Evolutionary conservation across 2,888 invertebrate genomes (phyloP).

Genomic region (Agonopterix arenella): DNA sequence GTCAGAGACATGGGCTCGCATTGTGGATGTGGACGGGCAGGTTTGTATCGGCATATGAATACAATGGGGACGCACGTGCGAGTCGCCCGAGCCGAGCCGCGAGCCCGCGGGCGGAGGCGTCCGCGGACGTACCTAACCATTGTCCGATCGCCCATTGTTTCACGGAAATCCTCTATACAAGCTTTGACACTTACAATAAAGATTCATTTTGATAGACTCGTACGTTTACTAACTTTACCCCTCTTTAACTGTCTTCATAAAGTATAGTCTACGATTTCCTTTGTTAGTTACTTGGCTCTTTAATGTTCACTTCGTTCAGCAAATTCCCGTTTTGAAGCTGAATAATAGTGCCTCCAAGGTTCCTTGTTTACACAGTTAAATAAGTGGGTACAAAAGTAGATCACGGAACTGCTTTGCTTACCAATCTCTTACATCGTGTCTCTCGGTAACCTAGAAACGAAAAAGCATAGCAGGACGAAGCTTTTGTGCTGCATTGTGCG

Average conservation of each 20-base stretch:
- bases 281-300: no score
- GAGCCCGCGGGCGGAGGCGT: constrained; percentile 48
- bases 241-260: no score
- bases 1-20: constrained; percentile 4
- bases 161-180: constrained; percentile 59
- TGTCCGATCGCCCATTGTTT: constrained; percentile 64
- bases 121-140: constrained; percentile 30
- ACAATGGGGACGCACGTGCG: constrained; percentile 64
- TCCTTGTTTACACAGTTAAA: neutral
- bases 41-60: constrained; percentile 47
- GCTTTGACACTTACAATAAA: constrained; percentile 55
- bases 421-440: constrained; percentile 27
- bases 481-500: constrained; percentile 30
- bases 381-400: constrained; percentile 27
- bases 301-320: no score
- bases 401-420: constrained; percentile 49
- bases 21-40: constrained; percentile 21
- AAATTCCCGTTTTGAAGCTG: no score
- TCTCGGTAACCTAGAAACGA: constrained; percentile 59
- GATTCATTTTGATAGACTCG: constrained; percentile 25
- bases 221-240: no score
- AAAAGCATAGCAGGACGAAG: constrained; percentile 44
- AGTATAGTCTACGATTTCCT: no score
- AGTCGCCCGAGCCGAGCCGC: constrained; percentile 25
- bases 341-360: neutral